phyloP scores from a whole-genome alignment of 2,113 vertebrate genomes.

The Petaurus breviceps region DNA sequence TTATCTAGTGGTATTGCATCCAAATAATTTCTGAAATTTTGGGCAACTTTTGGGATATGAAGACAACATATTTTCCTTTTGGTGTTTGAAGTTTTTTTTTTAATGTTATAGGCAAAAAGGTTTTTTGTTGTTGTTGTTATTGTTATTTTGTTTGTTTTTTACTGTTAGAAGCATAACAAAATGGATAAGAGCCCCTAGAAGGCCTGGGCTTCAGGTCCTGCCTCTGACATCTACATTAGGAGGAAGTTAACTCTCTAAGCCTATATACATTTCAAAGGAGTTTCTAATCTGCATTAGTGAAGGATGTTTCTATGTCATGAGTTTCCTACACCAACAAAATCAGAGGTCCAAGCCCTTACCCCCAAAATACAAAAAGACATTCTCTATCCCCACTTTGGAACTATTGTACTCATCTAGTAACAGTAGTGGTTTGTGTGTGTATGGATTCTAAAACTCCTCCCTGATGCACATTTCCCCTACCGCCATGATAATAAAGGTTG shows the following conservation, averaged over 20 bases:
- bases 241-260: neutral
- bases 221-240: neutral
- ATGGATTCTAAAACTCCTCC: neutral
- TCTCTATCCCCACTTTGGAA: neutral
- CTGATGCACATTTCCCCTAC: neutral
- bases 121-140: too few relatives aligned
- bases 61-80: slow-evolving; percentile 63
- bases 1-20: slow-evolving; percentile 51
- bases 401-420: neutral
- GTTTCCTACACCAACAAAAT: neutral
- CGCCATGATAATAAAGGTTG: neutral
- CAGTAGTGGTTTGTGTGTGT: neutral
- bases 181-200: neutral
- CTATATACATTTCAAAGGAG: neutral
- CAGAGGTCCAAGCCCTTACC: neutral
- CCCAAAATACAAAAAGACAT: neutral
- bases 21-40: slow-evolving; percentile 63
- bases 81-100: slow-evolving; percentile 55
- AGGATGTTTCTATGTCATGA: neutral
- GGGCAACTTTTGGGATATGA: slow-evolving; percentile 55
- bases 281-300: neutral
- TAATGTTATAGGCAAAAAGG: slow-evolving; percentile 6
- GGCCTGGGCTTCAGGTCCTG: neutral
- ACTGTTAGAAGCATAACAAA: neutral
- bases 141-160: too few relatives aligned